Conservation (phyloP, 2,797 vertebrate genomes). For the Orestias chungarensis region DNA sequence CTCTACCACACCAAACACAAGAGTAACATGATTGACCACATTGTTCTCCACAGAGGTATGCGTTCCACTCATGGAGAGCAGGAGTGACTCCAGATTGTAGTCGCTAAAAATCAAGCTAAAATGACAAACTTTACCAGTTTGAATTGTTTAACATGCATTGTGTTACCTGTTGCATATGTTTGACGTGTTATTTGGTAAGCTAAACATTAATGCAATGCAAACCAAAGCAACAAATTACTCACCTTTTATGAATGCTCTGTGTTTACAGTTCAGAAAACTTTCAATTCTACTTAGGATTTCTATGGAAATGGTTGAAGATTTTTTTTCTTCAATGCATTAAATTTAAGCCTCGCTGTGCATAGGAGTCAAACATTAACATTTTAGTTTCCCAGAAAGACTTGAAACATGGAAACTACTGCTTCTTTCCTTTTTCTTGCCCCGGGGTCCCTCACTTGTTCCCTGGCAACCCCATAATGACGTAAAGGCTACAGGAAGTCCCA, state of each 20-base stretch:
- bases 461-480: constrained; percentile 7
- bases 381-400: not conserved
- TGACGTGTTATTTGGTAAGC: not conserved
- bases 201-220: not conserved
- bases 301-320: not conserved
- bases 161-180: not conserved
- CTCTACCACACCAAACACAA: constrained; percentile 99
- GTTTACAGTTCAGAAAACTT: not conserved
- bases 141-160: not conserved
- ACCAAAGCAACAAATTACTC: not conserved
- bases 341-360: not conserved
- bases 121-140: not conserved
- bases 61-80: not conserved
- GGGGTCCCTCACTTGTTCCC: constrained; percentile 8
- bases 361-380: not conserved
- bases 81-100: not conserved
- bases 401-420: constrained; percentile 3
- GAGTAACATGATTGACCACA: constrained; percentile 98
- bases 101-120: too few relatives aligned
- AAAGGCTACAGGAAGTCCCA: constrained; percentile 11
- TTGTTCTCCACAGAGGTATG: constrained; percentile 95
- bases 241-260: not conserved
- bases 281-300: not conserved
- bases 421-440: not conserved
- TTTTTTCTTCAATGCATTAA: not conserved